Conservation (phyloP, 2,888 invertebrate genomes). For the Escarpia spicata region DNA sequence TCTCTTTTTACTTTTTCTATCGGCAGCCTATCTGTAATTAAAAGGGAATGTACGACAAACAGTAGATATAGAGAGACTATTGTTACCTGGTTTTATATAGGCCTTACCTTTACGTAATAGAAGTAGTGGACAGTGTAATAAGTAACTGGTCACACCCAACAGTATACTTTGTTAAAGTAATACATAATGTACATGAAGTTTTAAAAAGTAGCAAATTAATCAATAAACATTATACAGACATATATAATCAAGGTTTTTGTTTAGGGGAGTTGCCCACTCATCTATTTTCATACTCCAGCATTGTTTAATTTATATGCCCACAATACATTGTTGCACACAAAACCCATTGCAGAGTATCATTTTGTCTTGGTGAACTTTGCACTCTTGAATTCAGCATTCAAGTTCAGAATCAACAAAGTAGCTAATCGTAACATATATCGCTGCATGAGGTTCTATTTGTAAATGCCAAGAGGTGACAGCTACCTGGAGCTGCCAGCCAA, state of each 20-base stretch:
- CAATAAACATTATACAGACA: too few relatives aligned
- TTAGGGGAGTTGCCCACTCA: too few relatives aligned
- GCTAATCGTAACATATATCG: neutral
- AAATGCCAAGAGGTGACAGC: conserved; percentile 6
- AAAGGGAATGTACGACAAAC: neutral
- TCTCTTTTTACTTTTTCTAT: too few relatives aligned
- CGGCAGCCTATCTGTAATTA: neutral
- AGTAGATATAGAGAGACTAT: neutral
- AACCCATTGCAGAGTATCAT: too few relatives aligned
- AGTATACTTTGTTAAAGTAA: neutral
- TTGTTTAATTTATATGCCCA: too few relatives aligned
- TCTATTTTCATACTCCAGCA: too few relatives aligned
- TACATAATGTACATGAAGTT: neutral
- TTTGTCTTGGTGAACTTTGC: too few relatives aligned
- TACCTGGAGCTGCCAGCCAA: neutral
- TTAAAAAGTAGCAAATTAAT: neutral
- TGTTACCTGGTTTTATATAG: neutral
- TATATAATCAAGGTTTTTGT: too few relatives aligned
- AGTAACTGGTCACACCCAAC: neutral
- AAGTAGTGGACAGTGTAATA: neutral
- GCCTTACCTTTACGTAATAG: neutral
- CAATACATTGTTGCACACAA: too few relatives aligned
- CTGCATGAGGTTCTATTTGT: neutral
- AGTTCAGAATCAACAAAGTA: neutral
- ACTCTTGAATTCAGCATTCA: neutral